Evolutionary conservation across 2,888 invertebrate genomes (phyloP).

Genomic region (Drosophila conformis): DNA sequence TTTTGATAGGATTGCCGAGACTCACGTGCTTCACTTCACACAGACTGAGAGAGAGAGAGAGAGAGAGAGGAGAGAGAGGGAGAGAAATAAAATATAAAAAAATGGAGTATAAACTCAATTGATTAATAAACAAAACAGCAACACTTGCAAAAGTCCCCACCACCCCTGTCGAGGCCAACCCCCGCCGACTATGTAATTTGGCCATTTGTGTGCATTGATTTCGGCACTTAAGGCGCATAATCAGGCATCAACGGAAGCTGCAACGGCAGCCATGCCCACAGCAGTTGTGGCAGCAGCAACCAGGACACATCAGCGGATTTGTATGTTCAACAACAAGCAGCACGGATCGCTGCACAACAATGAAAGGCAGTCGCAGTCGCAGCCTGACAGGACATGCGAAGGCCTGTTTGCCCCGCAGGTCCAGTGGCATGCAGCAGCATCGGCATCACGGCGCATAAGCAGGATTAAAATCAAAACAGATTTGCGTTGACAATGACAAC

Average conservation of each 20-base stretch:
- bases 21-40: slow-evolving; percentile 53
- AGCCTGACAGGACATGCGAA: not conserved
- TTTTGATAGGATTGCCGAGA: slow-evolving; percentile 29
- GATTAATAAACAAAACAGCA: slow-evolving; percentile 77
- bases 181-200: slow-evolving; percentile 72
- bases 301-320: slow-evolving; percentile 58
- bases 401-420: slow-evolving; percentile 48
- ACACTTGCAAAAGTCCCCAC: slow-evolving; percentile 47
- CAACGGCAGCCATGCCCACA: slow-evolving; percentile 11
- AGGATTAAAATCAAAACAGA: slow-evolving; percentile 82
- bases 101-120: slow-evolving; percentile 43
- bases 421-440: slow-evolving; percentile 58
- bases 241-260: slow-evolving; percentile 53
- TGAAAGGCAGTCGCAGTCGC: slow-evolving; percentile 23
- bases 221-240: slow-evolving; percentile 82
- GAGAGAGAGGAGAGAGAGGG: not conserved
- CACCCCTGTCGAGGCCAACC: slow-evolving; percentile 10
- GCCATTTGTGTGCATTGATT: slow-evolving; percentile 83
- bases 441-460: slow-evolving; percentile 73
- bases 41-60: not conserved
- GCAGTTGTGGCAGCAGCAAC: slow-evolving; percentile 12
- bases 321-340: slow-evolving; percentile 52
- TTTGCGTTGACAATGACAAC: slow-evolving; percentile 78
- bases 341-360: slow-evolving; percentile 76
- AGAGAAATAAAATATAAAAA: not conserved